Percentiles rank a stretch among this genome's conserved stretches.
phyloP scores from a whole-genome alignment of 1,140 invertebrate genomes.

The Saccostrea echinata region DNA sequence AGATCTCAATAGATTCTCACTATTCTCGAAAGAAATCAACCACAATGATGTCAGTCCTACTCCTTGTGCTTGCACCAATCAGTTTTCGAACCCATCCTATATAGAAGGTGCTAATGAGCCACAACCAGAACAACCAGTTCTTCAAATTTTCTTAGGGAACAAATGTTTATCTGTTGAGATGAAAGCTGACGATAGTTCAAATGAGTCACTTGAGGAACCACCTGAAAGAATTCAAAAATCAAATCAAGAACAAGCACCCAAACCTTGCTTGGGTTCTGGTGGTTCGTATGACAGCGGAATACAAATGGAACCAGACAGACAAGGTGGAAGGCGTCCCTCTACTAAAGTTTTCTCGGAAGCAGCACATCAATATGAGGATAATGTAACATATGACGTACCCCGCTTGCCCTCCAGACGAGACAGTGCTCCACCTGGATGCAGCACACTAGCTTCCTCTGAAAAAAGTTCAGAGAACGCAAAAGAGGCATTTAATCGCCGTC shows the following conservation, averaged over 20 bases:
- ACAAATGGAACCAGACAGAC: slow-evolving; percentile 31
- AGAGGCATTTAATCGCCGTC: neutral
- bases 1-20: neutral
- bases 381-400: slow-evolving; percentile 43
- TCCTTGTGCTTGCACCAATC: neutral
- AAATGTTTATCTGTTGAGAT: slow-evolving; percentile 17
- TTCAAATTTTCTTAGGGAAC: slow-evolving; percentile 43
- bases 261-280: neutral
- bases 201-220: neutral
- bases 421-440: slow-evolving; percentile 46
- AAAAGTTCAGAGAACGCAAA: neutral
- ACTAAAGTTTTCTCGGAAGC: slow-evolving; percentile 44
- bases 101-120: neutral
- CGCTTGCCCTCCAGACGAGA: slow-evolving; percentile 36
- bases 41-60: neutral
- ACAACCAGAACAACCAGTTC: neutral
- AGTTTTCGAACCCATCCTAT: neutral
- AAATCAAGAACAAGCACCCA: slow-evolving; percentile 7
- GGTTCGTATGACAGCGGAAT: slow-evolving; percentile 31
- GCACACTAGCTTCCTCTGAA: neutral
- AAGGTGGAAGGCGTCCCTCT: slow-evolving; percentile 39
- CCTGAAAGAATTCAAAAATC: neutral
- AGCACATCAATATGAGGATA: slow-evolving; percentile 14
- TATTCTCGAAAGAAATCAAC: neutral
- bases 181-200: neutral